phyloP scores from a whole-genome alignment of 2,888 invertebrate genomes.

The Mantis religiosa region DNA sequence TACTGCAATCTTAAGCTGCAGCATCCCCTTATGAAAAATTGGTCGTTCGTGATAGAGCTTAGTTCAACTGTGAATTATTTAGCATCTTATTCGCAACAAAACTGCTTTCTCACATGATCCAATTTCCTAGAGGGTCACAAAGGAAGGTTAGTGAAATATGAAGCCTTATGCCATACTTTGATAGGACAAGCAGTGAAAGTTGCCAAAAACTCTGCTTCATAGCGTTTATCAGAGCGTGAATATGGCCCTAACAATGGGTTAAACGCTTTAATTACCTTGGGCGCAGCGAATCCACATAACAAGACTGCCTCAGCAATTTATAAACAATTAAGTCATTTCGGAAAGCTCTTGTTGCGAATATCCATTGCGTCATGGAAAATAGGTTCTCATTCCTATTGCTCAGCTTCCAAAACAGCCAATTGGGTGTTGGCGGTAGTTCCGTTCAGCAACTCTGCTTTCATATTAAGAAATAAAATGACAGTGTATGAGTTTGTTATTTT shows the following conservation, averaged over 20 bases:
- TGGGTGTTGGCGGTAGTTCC: too few relatives aligned
- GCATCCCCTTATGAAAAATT: background rate
- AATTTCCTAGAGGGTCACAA: background rate
- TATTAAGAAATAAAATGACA: too few relatives aligned
- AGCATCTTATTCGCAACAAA: background rate
- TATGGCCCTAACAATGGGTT: background rate
- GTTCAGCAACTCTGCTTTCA: too few relatives aligned
- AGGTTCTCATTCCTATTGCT: too few relatives aligned
- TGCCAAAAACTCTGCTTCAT: too few relatives aligned
- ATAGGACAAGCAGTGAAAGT: background rate
- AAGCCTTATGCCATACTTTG: background rate
- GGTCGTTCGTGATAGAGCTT: background rate
- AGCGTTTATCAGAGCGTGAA: background rate
- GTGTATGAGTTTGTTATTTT: too few relatives aligned
- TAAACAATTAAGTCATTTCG: background rate
- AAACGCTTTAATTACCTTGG: background rate
- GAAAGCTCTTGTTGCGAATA: too few relatives aligned
- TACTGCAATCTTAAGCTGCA: background rate
- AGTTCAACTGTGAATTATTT: background rate
- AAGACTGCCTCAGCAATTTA: background rate
- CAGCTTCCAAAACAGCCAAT: too few relatives aligned
- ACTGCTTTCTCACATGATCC: background rate
- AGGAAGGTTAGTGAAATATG: background rate
- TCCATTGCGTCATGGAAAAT: too few relatives aligned
- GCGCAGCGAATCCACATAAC: background rate